These are phyloP conservation scores for Pituophis catenifer DNA, from an alignment of 2,113 vertebrate species.

Conservation along the genomic window DNA sequence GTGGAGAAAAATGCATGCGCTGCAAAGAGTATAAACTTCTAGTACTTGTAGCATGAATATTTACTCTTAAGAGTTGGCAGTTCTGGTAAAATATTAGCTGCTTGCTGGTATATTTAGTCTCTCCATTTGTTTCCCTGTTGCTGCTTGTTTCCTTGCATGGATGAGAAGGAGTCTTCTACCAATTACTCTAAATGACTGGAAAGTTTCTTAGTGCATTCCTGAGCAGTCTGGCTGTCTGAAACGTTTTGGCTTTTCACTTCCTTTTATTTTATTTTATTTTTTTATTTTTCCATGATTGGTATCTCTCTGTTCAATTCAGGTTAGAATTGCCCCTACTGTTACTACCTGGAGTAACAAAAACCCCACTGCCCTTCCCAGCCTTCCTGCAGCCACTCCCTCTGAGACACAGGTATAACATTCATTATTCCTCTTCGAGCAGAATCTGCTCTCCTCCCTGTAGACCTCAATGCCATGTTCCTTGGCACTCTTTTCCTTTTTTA, in stretches of 20 bases:
- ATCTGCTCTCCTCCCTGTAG: conserved; percentile 50
- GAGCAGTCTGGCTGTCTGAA: conserved; percentile 48
- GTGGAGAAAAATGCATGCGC: neutral
- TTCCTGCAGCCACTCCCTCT: conserved; percentile 85
- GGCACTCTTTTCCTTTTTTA: neutral
- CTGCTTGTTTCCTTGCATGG: conserved; percentile 19
- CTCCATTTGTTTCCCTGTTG: neutral
- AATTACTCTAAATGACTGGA: conserved; percentile 20
- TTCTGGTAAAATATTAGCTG: neutral
- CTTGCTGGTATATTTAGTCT: neutral
- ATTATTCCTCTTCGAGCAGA: conserved; percentile 68
- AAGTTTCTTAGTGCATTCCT: conserved; percentile 15
- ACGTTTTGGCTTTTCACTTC: conserved; percentile 51
- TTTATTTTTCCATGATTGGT: conserved; percentile 81
- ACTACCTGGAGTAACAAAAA: conserved; percentile 99
- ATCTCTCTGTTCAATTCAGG: conserved; percentile 93
- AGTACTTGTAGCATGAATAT: conserved; percentile 8
- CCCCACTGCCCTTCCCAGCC: conserved; percentile 94
- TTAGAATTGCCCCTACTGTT: conserved; percentile 96
- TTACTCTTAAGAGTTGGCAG: conserved; percentile 26
- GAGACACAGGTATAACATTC: conserved; percentile 89
- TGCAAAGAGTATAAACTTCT: neutral
- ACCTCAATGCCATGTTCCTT: neutral
- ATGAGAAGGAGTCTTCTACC: conserved; percentile 24
- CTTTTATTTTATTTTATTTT: conserved; percentile 56